Conservation (phyloP, 2,797 vertebrate species). For the Momotus momota region DNA sequence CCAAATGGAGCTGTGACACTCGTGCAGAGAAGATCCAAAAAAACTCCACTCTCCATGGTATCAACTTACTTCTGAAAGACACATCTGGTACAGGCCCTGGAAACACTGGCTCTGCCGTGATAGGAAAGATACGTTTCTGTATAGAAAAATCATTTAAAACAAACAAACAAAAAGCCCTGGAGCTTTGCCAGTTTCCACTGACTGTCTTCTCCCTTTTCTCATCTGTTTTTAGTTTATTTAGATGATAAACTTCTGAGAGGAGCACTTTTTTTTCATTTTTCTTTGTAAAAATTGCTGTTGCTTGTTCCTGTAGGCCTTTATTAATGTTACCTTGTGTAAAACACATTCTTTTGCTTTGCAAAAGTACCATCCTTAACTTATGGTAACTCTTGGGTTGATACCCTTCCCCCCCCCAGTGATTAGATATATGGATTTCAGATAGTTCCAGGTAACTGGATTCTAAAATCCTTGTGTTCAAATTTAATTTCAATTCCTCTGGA, state of each 20-base stretch:
- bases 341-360: background rate
- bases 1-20: background rate
- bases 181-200: background rate
- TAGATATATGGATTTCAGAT: background rate
- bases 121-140: background rate
- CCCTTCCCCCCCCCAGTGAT: accelerated
- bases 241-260: background rate
- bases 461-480: background rate
- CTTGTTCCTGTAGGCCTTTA: background rate
- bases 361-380: background rate
- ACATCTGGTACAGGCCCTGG: background rate
- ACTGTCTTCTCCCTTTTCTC: background rate
- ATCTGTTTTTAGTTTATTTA: background rate
- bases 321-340: background rate
- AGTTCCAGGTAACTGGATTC: background rate
- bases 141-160: background rate
- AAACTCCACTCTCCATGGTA: background rate
- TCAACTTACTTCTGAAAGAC: background rate
- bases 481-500: background rate
- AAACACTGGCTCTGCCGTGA: accelerated
- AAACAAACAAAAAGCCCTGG: background rate
- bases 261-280: background rate
- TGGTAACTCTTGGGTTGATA: background rate
- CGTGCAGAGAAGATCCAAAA: background rate
- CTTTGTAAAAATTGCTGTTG: background rate